These are phyloP conservation scores for Anastrepha obliqua DNA, from an alignment of 1,140 invertebrate species.

Conservation along the genomic window DNA sequence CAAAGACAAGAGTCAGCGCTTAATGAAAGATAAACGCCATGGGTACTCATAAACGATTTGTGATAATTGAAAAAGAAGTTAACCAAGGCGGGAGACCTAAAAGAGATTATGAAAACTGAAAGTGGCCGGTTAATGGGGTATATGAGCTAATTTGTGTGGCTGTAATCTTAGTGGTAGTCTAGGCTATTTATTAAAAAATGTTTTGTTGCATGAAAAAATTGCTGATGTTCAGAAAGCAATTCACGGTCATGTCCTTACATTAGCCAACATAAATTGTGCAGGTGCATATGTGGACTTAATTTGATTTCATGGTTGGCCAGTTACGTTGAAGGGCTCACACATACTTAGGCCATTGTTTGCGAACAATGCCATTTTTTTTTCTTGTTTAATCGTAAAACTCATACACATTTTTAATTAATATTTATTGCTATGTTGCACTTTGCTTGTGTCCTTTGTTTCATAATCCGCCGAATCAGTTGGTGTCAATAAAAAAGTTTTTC, in stretches of 20 bases:
- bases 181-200: background rate
- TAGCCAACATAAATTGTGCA: background rate
- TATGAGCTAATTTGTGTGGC: background rate
- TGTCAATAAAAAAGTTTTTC: constrained; percentile 1
- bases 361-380: too few relatives aligned
- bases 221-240: background rate
- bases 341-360: too few relatives aligned
- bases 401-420: background rate
- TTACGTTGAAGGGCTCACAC: too few relatives aligned
- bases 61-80: background rate
- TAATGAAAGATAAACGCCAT: background rate
- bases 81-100: background rate
- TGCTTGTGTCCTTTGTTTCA: background rate
- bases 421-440: background rate
- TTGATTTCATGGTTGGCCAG: background rate
- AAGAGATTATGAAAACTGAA: background rate
- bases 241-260: background rate
- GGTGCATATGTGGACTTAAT: background rate
- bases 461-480: background rate
- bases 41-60: background rate
- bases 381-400: background rate
- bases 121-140: too few relatives aligned
- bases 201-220: too few relatives aligned
- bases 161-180: background rate
- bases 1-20: background rate